Conservation (phyloP, 2,113 vertebrate species). For the Xiphophorus maculatus region DNA sequence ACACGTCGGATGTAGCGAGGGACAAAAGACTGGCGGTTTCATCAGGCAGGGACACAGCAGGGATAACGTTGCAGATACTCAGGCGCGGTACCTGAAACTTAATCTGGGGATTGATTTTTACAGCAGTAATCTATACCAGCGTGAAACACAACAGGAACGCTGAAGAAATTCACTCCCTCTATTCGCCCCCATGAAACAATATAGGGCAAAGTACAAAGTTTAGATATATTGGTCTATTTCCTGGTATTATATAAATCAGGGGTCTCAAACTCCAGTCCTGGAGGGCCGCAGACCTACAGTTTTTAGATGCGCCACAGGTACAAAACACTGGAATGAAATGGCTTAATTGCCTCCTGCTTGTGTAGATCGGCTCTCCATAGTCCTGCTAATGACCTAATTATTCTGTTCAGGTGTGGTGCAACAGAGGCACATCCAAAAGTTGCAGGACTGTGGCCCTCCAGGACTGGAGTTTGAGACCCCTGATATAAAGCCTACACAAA, state of each 20-base stretch:
- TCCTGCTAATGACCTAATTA: no score
- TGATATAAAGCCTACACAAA: no score
- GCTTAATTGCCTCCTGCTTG: no score
- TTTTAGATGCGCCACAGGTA: no score
- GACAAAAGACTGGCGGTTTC: slow-evolving; percentile 44
- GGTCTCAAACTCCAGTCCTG: no score
- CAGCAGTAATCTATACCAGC: slow-evolving; percentile 63
- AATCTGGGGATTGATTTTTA: slow-evolving; percentile 53
- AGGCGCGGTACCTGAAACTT: slow-evolving; percentile 44
- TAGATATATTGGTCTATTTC: slow-evolving; percentile 8
- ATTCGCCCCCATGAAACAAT: neutral
- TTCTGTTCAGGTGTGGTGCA: no score
- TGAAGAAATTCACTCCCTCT: slow-evolving; percentile 19
- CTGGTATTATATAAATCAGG: neutral
- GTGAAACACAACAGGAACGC: slow-evolving; percentile 34
- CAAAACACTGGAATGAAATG: no score
- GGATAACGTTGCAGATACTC: slow-evolving; percentile 42
- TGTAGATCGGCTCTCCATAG: no score
- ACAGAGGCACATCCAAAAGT: no score
- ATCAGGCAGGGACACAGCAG: slow-evolving; percentile 26
- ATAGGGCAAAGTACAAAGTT: neutral
- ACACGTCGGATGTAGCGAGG: slow-evolving; percentile 25
- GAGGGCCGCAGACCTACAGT: no score
- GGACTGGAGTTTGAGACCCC: no score
- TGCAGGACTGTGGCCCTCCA: no score